phyloP scores from a whole-genome alignment of 2,113 vertebrate species.

The Paracanthobrama guichenoti region DNA sequence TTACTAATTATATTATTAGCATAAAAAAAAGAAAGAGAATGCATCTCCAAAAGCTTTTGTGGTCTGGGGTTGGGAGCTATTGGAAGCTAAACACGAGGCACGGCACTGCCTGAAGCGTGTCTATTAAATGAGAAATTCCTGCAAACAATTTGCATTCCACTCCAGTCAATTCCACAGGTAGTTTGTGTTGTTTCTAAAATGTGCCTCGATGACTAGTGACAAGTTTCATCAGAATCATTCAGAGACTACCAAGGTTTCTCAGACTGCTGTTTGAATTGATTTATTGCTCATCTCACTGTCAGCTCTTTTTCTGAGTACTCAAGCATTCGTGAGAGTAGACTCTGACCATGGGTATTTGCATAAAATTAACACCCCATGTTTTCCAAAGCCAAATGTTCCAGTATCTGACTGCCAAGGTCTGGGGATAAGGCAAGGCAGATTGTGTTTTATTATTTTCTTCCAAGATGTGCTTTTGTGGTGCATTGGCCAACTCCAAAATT shows the following conservation, averaged over 20 bases:
- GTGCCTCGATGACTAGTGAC: not conserved
- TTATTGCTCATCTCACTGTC: not conserved
- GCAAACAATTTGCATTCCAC: not conserved
- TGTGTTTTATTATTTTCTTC: constrained; percentile 45
- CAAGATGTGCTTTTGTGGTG: constrained; percentile 24
- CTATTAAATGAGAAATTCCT: not conserved
- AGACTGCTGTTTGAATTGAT: not conserved
- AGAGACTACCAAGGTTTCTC: not conserved
- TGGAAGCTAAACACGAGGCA: not conserved
- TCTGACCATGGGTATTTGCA: constrained; percentile 42
- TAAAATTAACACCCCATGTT: constrained; percentile 42
- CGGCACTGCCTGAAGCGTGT: not conserved
- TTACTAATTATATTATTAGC: not conserved
- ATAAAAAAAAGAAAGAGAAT: not conserved
- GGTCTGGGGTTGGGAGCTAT: not conserved
- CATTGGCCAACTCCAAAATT: not conserved
- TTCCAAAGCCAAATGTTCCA: constrained; percentile 42
- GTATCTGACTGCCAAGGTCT: constrained; percentile 46
- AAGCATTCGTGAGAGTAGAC: constrained; percentile 14
- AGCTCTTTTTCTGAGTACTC: not conserved
- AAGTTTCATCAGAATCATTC: not conserved
- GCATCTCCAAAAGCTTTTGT: not conserved
- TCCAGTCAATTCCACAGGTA: not conserved
- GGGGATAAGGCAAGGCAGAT: constrained; percentile 45
- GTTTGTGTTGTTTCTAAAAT: not conserved